Evolutionary conservation across 2,888 invertebrate genomes (phyloP).

Genomic region (Caenorhabditis panamensis): DNA sequence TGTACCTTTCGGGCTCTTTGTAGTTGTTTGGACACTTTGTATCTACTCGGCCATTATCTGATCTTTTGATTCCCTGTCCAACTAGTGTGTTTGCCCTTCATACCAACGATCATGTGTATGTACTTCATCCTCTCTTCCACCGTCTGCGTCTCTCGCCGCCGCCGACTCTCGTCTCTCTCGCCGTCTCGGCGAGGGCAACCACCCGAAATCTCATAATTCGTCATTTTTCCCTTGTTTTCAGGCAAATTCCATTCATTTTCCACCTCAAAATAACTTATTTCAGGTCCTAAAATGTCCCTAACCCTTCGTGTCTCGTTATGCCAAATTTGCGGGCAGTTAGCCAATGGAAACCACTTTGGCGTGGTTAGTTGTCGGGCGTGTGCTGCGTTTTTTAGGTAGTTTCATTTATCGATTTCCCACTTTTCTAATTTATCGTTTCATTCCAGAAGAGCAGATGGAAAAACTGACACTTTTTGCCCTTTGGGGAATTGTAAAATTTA

Average conservation of each 20-base stretch:
- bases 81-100: neutral
- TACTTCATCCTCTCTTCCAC: slow-evolving; percentile 3
- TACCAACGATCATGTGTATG: neutral
- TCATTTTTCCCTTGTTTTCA: neutral
- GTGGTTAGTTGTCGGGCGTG: slow-evolving; percentile 34
- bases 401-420: neutral
- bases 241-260: neutral
- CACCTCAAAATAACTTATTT: too few relatives aligned
- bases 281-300: neutral
- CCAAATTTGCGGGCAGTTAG: slow-evolving; percentile 53
- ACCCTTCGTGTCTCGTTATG: slow-evolving; percentile 13
- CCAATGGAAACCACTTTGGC: slow-evolving; percentile 59
- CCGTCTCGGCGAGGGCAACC: neutral
- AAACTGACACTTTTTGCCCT: slow-evolving; percentile 24
- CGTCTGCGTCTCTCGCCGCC: neutral
- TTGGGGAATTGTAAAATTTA: slow-evolving; percentile 32
- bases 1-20: too few relatives aligned
- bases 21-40: too few relatives aligned
- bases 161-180: neutral
- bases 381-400: slow-evolving; percentile 45
- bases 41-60: neutral
- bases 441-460: slow-evolving; percentile 38
- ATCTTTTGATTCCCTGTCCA: slow-evolving; percentile 2
- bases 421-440: slow-evolving; percentile 13
- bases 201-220: neutral